Conservation (phyloP, 2,888 invertebrate species). For the Limnephilus lunatus region DNA sequence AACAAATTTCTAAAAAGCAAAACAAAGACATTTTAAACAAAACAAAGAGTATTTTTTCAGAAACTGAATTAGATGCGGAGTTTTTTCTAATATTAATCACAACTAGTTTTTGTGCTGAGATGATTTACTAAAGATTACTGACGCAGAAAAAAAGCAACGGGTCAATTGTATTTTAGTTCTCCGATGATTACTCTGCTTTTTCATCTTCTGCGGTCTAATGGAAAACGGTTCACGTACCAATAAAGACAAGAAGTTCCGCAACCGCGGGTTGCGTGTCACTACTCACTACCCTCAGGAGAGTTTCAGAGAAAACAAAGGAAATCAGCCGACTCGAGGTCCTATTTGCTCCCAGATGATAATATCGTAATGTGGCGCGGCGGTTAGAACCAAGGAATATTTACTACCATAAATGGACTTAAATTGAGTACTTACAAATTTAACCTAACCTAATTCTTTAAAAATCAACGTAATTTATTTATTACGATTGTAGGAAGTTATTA, state of each 20-base stretch:
- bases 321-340: slow-evolving; percentile 4
- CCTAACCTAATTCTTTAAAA: neutral
- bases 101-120: neutral
- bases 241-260: neutral
- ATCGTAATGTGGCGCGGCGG: neutral
- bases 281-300: slow-evolving; percentile 13
- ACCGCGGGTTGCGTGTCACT: neutral
- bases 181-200: neutral
- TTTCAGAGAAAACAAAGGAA: slow-evolving; percentile 20
- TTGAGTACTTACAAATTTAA: neutral
- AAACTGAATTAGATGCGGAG: neutral
- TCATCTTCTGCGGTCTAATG: neutral
- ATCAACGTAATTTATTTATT: neutral
- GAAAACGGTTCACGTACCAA: neutral
- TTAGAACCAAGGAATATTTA: neutral
- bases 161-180: neutral
- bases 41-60: neutral
- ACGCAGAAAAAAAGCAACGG: too few relatives aligned
- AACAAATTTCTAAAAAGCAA: too few relatives aligned
- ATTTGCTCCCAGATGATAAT: neutral
- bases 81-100: neutral
- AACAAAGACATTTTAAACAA: too few relatives aligned
- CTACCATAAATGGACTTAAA: neutral
- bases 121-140: too few relatives aligned
- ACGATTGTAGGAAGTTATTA: neutral